Percentiles rank a stretch among this genome's conserved stretches.
These are phyloP conservation scores for Tinamus major DNA, from an alignment of 2,797 vertebrate genomes.

Conservation along the genomic window DNA sequence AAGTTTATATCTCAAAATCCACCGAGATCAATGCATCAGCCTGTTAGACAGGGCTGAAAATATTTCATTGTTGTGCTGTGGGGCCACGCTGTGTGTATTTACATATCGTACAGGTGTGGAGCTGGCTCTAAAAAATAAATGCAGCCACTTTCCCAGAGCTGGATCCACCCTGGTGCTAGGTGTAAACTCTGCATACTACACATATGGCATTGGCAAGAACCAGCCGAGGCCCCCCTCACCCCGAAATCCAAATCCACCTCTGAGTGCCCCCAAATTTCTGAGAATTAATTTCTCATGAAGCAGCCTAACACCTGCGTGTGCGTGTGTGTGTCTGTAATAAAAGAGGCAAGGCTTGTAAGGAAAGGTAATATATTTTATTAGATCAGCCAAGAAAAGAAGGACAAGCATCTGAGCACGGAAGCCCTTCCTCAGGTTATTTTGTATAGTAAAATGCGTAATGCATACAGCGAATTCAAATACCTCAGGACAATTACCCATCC, in stretches of 20 bases:
- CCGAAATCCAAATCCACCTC: neutral
- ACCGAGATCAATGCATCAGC: constrained; percentile 72
- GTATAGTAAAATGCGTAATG: neutral
- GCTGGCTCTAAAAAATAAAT: neutral
- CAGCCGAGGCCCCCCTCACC: neutral
- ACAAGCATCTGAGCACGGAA: neutral
- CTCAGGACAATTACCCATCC: neutral
- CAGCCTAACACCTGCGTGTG: neutral
- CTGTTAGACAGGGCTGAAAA: constrained; percentile 37
- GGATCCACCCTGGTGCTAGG: neutral
- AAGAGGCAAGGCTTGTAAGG: neutral
- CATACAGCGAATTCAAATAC: neutral
- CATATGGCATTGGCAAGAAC: neutral
- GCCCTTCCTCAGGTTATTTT: neutral
- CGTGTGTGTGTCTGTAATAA: neutral
- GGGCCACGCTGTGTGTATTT: neutral
- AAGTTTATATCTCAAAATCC: constrained; percentile 82
- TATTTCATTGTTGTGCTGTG: neutral
- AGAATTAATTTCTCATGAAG: neutral
- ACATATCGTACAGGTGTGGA: constrained; percentile 14
- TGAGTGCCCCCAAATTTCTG: neutral
- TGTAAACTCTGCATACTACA: rapidly evolving
- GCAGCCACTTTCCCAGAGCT: rapidly evolving
- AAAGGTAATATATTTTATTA: neutral
- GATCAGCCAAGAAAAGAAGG: neutral